Evolutionary conservation across 2,888 invertebrate species (phyloP).

Genomic region (Hemaris fuciformis): DNA sequence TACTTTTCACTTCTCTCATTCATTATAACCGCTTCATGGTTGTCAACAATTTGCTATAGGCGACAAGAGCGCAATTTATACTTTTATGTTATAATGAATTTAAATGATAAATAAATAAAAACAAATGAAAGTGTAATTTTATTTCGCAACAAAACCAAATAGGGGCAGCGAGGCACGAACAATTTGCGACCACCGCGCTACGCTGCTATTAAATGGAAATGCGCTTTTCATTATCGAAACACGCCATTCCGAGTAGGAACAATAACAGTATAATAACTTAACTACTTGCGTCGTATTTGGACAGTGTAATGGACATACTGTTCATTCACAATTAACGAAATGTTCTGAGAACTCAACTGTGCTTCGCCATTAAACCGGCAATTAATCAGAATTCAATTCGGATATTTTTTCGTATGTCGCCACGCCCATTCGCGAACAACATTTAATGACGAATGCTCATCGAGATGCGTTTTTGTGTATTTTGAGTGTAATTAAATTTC

Average conservation of each 20-base stretch:
- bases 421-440: constrained; percentile 4
- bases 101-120: background rate
- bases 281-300: constrained; percentile 50
- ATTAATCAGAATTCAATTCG: constrained; percentile 10
- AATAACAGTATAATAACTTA: constrained; percentile 70
- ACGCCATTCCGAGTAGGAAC: constrained; percentile 45
- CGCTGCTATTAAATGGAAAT: constrained; percentile 19
- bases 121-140: constrained; percentile 11
- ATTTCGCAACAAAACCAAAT: constrained; percentile 4
- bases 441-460: background rate
- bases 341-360: constrained; percentile 1
- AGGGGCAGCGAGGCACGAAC: background rate
- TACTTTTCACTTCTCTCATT: too few species aligned
- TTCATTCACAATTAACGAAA: constrained; percentile 27
- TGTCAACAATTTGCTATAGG: too few species aligned
- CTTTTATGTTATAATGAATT: too few species aligned
- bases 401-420: background rate
- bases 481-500: background rate
- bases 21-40: too few species aligned
- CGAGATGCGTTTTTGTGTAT: background rate
- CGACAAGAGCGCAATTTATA: too few species aligned
- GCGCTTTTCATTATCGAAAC: constrained; percentile 20
- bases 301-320: constrained; percentile 55
- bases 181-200: constrained; percentile 1
- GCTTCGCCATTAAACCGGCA: constrained; percentile 1